These are phyloP conservation scores for Xanthia togata DNA, from an alignment of 2,888 invertebrate species.

Conservation along the genomic window DNA sequence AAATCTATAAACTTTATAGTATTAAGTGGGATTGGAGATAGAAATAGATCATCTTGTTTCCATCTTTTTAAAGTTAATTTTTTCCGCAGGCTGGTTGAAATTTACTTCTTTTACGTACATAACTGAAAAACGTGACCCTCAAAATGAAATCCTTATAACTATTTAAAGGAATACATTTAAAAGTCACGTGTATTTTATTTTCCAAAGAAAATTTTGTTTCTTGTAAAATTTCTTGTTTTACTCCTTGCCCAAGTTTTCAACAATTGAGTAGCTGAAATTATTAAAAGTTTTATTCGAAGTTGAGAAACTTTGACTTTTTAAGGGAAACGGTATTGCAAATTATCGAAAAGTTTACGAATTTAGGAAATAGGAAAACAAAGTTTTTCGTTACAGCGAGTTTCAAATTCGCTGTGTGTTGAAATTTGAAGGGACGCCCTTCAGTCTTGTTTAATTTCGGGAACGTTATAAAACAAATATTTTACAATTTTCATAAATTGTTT, in stretches of 20 bases:
- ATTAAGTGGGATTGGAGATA: too few species aligned
- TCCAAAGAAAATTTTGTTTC: neutral
- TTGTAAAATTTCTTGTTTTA: constrained; percentile 11
- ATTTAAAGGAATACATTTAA: neutral
- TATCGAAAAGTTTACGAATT: constrained; percentile 36
- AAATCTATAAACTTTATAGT: too few species aligned
- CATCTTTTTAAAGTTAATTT: too few species aligned
- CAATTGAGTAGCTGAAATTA: constrained; percentile 25
- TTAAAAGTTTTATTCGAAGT: constrained; percentile 16
- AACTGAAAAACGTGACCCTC: neutral
- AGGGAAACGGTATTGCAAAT: constrained; percentile 22
- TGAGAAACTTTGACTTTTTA: constrained; percentile 12
- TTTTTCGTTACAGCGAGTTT: neutral
- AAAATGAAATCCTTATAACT: neutral
- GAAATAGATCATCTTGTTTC: too few species aligned
- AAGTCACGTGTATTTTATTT: constrained; percentile 21
- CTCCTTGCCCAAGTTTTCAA: constrained; percentile 18
- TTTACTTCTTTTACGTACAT: too few species aligned
- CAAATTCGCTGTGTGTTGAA: constrained; percentile 18
- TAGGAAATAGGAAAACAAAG: constrained; percentile 33
- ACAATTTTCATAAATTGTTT: neutral
- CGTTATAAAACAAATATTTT: neutral
- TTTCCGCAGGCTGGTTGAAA: too few species aligned
- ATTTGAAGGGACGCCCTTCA: constrained; percentile 12
- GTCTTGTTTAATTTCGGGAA: neutral